These are phyloP conservation scores for Typhlichthys subterraneus DNA, from an alignment of 2,797 vertebrate genomes.

Conservation along the genomic window DNA sequence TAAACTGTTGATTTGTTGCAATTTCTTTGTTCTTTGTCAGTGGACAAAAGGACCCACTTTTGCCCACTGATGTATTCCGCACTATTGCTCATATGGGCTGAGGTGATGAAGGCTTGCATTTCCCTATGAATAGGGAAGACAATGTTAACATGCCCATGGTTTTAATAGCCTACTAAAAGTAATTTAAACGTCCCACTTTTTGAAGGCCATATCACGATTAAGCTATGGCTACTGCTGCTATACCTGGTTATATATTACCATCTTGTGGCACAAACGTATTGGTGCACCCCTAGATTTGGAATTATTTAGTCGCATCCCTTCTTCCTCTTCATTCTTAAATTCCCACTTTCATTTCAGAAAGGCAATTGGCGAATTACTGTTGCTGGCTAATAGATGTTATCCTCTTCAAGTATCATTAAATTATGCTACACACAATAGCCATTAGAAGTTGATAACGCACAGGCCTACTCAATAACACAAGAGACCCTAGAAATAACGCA, in stretches of 20 bases:
- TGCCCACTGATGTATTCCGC: too few species aligned
- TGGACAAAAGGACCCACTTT: too few species aligned
- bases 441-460: slow-evolving; percentile 45
- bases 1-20: slow-evolving; percentile 23
- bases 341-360: too few species aligned
- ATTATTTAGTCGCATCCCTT: neutral
- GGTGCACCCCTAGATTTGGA: slow-evolving; percentile 21
- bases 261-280: slow-evolving; percentile 35
- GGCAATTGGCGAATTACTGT: too few species aligned
- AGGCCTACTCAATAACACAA: slow-evolving; percentile 25
- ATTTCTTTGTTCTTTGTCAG: slow-evolving; percentile 2
- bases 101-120: too few species aligned
- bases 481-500: slow-evolving; percentile 55
- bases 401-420: slow-evolving; percentile 23
- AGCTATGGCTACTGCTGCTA: neutral
- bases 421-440: slow-evolving; percentile 24
- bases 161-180: too few species aligned
- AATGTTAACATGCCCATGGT: too few species aligned
- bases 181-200: neutral
- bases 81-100: slow-evolving; percentile 30
- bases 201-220: neutral
- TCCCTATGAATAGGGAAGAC: neutral
- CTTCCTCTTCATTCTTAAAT: neutral
- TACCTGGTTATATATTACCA: slow-evolving; percentile 55
- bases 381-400: slow-evolving; percentile 8